Evolutionary conservation across 1,140 invertebrate species (phyloP).

Genomic region (Leptinotarsa undecemlineata): DNA sequence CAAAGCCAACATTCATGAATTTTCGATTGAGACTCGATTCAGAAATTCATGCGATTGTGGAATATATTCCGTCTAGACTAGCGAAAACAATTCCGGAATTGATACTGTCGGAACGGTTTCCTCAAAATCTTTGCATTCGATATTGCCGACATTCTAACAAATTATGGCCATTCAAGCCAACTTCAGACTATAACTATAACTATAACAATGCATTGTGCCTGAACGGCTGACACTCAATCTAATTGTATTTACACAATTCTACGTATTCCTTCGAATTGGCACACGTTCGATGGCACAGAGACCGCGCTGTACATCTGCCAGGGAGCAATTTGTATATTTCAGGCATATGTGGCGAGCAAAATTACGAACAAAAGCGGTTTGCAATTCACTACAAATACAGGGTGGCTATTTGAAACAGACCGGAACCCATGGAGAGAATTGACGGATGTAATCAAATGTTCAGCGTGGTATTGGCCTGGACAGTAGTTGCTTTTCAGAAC

Average conservation of each 20-base stretch:
- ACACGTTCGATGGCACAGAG: constrained; percentile 8
- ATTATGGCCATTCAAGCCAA: constrained; percentile 35
- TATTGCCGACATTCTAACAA: constrained; percentile 27
- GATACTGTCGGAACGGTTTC: constrained; percentile 10
- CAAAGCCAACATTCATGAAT: neutral
- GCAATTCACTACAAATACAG: no score
- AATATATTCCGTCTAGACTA: constrained; percentile 14
- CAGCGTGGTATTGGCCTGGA: no score
- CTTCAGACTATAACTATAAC: constrained; percentile 42
- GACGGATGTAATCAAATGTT: neutral
- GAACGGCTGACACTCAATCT: constrained; percentile 43
- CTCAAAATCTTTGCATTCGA: constrained; percentile 22
- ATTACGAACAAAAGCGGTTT: constrained; percentile 9
- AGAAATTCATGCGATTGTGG: neutral
- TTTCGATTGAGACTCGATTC: neutral
- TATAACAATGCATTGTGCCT: constrained; percentile 44
- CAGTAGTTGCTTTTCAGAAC: no score
- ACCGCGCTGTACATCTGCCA: neutral
- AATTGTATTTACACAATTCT: constrained; percentile 47
- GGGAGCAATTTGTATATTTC: constrained; percentile 17
- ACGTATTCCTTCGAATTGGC: constrained; percentile 40
- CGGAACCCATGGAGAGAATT: no score
- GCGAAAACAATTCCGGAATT: neutral
- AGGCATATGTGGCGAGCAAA: constrained; percentile 25
- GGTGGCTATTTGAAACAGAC: no score